Evolutionary conservation across 2,797 vertebrate genomes (phyloP), one percentile per base, ranked within the genome.

Genomic region (Cuniculus paca): DNA sequence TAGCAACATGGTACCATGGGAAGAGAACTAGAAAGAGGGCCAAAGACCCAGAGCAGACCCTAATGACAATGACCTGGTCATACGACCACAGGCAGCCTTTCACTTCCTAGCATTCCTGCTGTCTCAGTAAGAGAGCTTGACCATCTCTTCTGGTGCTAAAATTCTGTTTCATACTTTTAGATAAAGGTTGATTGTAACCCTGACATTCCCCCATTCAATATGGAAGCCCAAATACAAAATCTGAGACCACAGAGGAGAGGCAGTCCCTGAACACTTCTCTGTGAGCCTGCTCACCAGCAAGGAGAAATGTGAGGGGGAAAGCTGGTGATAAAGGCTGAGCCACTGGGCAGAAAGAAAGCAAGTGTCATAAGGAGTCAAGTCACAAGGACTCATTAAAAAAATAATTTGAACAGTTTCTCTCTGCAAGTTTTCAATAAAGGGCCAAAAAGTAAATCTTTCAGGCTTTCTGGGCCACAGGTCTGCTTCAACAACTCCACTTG

Each of bases 41-140:
- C 9, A 6, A n/a, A 63, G 48, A n/a, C 2, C 52, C 19, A 16
- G 24, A 24, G 58, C 10, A 28, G 31, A 74, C 20, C 13, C 12
- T 13, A 12, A 13, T 0, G 2, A 7, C 16, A 22, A 34, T 2
- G 6, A 42, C 19, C 61, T 3, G 4, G 11, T 24, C 3, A 2
- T 1, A 26, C 34, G 68, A 70, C 14, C 19, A 0, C 1, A 6
- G n/a, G 56, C 42, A 31, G 54, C 58, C 58, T 34, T 36, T n/a
- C 22, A 31, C 28, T 79, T 92, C 36, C 34, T 2, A 45, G 6
- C 1, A 22, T 20, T n/a, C 48, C 6, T 1, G n/a, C 54, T 50
- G 0, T 34, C n/a, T 77, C 65, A 63, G 77, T 68, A 4, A 45
- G 42, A 20, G 24, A 42, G 52, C 48, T 36, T 24, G 28, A 2